These are phyloP conservation scores for roundworm (Caenorhabditis elegans) DNA, from an alignment of 1,140 invertebrate species.

Conservation along the genomic window WBcel235 BX284603.4:4729501-4730000, in stretches of 20 bases:
- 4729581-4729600: slow-evolving; percentile 86
- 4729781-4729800: slow-evolving; percentile 95
- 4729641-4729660: slow-evolving; percentile 89
- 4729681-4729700: slow-evolving; percentile 73
- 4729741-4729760: slow-evolving; percentile 89
- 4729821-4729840: slow-evolving; percentile 77
- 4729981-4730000: too few relatives aligned
- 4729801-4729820: slow-evolving; percentile 94
- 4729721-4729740: slow-evolving; percentile 89
- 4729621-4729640: slow-evolving; percentile 79
- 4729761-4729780: slow-evolving; percentile 78
- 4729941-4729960: slow-evolving; percentile 63
- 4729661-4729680: slow-evolving; percentile 95
- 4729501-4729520: slow-evolving; percentile 81
- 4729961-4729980: slow-evolving; percentile 64
- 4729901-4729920: slow-evolving; percentile 59
- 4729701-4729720: slow-evolving; percentile 85
- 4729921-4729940: slow-evolving; percentile 58
- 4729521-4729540: slow-evolving; percentile 77
- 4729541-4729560: slow-evolving; percentile 93
- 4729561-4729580: slow-evolving; percentile 92
- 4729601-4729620: slow-evolving; percentile 89
- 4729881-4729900: slow-evolving; percentile 65
- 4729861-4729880: slow-evolving; percentile 65
- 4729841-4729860: slow-evolving; percentile 56